Conservation (phyloP, 2,113 vertebrate species). For the Leptosomus discolor region DNA sequence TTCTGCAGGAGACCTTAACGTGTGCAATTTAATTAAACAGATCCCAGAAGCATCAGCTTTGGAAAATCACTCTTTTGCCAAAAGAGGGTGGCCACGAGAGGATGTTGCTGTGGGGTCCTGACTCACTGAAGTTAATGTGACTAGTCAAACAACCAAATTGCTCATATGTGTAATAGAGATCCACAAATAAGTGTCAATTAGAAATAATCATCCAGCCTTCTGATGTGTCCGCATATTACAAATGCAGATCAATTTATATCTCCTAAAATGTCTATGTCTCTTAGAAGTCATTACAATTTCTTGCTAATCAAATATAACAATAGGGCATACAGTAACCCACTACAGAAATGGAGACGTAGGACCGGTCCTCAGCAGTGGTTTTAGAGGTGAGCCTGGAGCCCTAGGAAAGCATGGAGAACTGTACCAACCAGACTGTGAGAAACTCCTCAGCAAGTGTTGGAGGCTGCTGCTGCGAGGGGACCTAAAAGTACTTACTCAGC, state of each 20-base stretch:
- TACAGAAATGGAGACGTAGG: neutral
- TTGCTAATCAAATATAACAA: neutral
- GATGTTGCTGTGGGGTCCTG: neutral
- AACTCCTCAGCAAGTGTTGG: neutral
- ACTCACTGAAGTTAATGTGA: neutral
- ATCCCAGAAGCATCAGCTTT: neutral
- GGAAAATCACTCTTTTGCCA: neutral
- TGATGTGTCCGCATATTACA: neutral
- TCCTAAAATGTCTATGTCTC: neutral
- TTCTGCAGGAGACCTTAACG: neutral
- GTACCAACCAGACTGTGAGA: neutral
- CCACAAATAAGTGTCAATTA: neutral
- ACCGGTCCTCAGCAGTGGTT: neutral
- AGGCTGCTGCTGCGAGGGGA: neutral
- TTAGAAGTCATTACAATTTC: neutral
- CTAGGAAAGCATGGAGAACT: neutral
- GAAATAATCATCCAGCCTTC: neutral
- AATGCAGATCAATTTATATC: neutral
- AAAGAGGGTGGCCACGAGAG: neutral
- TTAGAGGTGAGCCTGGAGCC: neutral
- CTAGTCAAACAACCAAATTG: neutral
- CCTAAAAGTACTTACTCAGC: neutral
- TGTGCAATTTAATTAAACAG: neutral
- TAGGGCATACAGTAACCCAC: neutral
- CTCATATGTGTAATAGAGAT: neutral